phyloP scores from a whole-genome alignment of 2,113 vertebrate species.

The Pogona vitticeps region DNA sequence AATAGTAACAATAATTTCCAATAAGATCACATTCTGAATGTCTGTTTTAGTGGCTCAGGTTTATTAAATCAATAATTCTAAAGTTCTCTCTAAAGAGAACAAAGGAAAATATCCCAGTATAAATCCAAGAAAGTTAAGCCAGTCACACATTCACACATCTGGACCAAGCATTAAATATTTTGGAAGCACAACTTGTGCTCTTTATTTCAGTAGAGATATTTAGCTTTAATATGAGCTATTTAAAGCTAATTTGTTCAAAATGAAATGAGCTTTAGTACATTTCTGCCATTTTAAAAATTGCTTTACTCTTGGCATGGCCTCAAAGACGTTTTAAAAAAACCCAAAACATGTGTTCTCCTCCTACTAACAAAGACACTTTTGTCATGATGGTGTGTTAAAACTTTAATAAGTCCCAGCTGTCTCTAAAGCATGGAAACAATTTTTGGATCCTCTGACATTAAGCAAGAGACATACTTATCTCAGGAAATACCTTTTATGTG shows the following conservation, averaged over 20 bases:
- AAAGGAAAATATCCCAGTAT: conserved; percentile 24
- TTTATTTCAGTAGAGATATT: background rate
- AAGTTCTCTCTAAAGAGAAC: too few species aligned
- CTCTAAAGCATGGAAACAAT: background rate
- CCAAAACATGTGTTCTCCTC: conserved; percentile 24
- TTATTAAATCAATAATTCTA: background rate
- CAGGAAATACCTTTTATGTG: background rate
- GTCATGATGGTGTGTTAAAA: conserved; percentile 16
- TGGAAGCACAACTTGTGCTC: background rate
- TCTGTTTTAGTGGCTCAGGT: background rate
- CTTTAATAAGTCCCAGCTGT: conserved; percentile 17
- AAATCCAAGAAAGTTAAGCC: conserved; percentile 13
- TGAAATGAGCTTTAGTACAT: background rate
- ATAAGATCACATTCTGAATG: conserved; percentile 17
- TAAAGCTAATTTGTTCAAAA: conserved; percentile 27
- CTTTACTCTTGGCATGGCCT: background rate
- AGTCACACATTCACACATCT: conserved; percentile 15
- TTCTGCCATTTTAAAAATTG: background rate
- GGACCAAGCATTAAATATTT: conserved; percentile 20
- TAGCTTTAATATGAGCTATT: conserved; percentile 29
- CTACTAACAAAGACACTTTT: conserved; percentile 32
- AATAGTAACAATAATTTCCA: conserved; percentile 12
- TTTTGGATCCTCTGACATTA: background rate
- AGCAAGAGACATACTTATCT: background rate
- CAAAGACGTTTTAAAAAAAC: conserved; percentile 7